Evolutionary conservation across 2,888 invertebrate genomes (phyloP).

Genomic region (Diaphora mendica): DNA sequence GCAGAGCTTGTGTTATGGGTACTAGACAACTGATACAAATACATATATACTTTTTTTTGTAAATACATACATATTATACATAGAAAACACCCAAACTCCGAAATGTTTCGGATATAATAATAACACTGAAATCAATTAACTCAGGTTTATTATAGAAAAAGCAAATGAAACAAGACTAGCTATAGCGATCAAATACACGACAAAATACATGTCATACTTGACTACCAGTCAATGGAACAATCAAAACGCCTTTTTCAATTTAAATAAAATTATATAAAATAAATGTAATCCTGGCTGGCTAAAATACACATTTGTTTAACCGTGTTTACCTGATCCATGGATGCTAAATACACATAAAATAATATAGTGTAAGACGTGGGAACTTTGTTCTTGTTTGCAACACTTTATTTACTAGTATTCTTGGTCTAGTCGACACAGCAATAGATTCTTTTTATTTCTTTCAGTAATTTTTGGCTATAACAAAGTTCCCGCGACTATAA

Average conservation of each 20-base stretch:
- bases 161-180: too few species aligned
- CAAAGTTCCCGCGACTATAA: not conserved
- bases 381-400: not conserved
- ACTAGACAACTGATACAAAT: too few species aligned
- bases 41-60: too few species aligned
- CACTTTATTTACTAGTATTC: too few species aligned
- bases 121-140: too few species aligned
- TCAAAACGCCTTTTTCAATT: not conserved
- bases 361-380: constrained; percentile 7
- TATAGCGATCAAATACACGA: too few species aligned
- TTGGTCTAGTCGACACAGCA: too few species aligned
- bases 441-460: not conserved
- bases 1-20: too few species aligned
- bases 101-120: too few species aligned
- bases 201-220: not conserved
- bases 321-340: constrained; percentile 56
- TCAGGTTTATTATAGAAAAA: too few species aligned
- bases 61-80: too few species aligned
- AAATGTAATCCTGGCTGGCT: constrained; percentile 42
- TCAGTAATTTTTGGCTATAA: not conserved
- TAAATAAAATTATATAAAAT: not conserved
- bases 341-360: constrained; percentile 35
- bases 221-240: not conserved
- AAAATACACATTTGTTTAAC: constrained; percentile 29
- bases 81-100: too few species aligned